A percentile compares a stretch with the other conserved stretches of the same genome.
Conservation (phyloP, 2,888 invertebrate genomes). For the Cacoxenus indagator region DNA sequence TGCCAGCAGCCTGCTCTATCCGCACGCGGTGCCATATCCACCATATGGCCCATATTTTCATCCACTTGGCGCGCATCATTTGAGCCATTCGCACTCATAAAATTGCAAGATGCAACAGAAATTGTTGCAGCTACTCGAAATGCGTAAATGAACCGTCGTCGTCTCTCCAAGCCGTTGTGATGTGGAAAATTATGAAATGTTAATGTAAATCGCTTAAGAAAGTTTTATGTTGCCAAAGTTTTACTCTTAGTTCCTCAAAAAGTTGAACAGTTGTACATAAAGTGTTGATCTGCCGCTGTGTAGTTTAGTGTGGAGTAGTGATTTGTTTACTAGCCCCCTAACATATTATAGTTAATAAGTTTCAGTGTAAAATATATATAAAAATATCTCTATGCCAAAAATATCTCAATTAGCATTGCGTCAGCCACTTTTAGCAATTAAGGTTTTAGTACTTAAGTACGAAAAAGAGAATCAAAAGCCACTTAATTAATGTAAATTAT, state of each 20-base stretch:
- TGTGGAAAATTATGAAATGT: neutral
- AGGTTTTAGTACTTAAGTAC: slow-evolving; percentile 47
- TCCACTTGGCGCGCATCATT: slow-evolving; percentile 77
- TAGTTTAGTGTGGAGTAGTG: neutral
- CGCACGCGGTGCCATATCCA: slow-evolving; percentile 78
- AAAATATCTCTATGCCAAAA: neutral
- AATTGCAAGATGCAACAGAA: slow-evolving; percentile 69
- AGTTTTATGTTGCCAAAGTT: slow-evolving; percentile 24
- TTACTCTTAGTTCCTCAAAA: slow-evolving; percentile 23
- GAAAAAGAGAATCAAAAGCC: slow-evolving; percentile 27
- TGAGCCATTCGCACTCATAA: slow-evolving; percentile 76
- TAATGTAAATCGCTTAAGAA: slow-evolving; percentile 35
- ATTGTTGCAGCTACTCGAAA: slow-evolving; percentile 67
- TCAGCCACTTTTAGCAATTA: slow-evolving; percentile 29
- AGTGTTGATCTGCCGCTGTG: neutral
- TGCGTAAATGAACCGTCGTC: slow-evolving; percentile 45
- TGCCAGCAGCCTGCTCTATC: slow-evolving; percentile 76
- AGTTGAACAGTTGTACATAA: neutral
- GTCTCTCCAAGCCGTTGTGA: neutral
- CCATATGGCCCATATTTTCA: slow-evolving; percentile 79
- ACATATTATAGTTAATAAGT: neutral
- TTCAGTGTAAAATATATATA: neutral
- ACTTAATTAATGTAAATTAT: slow-evolving; percentile 38
- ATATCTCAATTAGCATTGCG: slow-evolving; percentile 8
- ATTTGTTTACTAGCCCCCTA: neutral